Percentiles rank a stretch among this genome's conserved stretches.
phyloP scores from a whole-genome alignment of 2,113 vertebrate species.

The Erythrocercus mccallii region DNA sequence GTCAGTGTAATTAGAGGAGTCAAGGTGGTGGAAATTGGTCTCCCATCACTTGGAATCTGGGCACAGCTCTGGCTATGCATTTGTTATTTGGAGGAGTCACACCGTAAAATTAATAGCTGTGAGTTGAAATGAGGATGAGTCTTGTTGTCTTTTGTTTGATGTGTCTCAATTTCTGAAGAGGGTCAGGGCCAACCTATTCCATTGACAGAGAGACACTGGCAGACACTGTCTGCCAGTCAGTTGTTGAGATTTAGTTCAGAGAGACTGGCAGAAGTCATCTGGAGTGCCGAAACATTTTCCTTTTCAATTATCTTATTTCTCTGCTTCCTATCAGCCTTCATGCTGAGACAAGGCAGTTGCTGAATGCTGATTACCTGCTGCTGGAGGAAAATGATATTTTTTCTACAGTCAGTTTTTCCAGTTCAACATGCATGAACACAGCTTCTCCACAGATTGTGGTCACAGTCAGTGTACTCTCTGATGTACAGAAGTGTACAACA shows the following conservation, averaged over 20 bases:
- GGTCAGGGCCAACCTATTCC: conserved; percentile 40
- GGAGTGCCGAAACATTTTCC: conserved; percentile 15
- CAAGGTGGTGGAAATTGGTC: conserved; percentile 45
- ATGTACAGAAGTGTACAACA: background rate
- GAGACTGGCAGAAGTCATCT: background rate
- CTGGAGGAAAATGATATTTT: fast-evolving
- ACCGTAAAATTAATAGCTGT: conserved; percentile 54
- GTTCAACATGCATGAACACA: background rate
- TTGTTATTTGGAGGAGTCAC: conserved; percentile 29
- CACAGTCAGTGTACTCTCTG: background rate
- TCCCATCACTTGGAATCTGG: conserved; percentile 8
- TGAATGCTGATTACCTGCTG: conserved; percentile 19
- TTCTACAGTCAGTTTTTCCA: background rate
- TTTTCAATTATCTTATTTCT: conserved; percentile 45
- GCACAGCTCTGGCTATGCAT: background rate
- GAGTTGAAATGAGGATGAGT: conserved; percentile 33
- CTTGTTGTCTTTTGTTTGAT: conserved; percentile 57
- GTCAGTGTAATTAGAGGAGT: conserved; percentile 49
- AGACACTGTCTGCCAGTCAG: conserved; percentile 31
- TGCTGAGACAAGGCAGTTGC: background rate
- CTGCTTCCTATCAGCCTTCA: conserved; percentile 2
- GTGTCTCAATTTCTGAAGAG: conserved; percentile 38
- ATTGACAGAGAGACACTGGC: conserved; percentile 46
- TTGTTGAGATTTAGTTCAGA: conserved; percentile 42
- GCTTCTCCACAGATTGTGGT: background rate